Base-by-base conservation (phyloP, 2,113 vertebrate genomes). In the Phaetusa simplex region DNA sequence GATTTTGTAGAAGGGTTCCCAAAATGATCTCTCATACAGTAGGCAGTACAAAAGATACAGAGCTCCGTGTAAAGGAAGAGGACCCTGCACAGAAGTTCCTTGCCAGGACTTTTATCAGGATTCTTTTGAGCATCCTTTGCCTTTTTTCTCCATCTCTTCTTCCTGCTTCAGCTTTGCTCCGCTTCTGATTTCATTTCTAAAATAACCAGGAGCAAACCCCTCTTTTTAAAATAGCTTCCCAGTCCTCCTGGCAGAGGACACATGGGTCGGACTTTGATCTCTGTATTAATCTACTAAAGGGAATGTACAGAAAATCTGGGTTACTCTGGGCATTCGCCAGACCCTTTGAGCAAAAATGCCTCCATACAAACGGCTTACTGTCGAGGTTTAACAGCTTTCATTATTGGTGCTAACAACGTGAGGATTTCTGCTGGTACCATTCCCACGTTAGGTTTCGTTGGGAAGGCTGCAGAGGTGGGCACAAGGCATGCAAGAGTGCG, bases 221-320 rank as follows among this genome's bases (percentile, higher is more conserved):
- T 94, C 64, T 82, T 95, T 96, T 90, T 89, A 88, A 93, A 94
- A 67, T 64, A 83, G 36, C 42, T 96, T 95, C 79, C 29, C 27
- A n/a, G 62, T 93, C 62, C 40, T 90, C n/a, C 64, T 3, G 2
- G 55, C 64, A 90, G 64, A 88, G 88, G 72, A 82, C 85, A 80
- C 71, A 43, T 18, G 50, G 50, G 59, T 92, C 1, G 2, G 79
- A 58, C 93, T 96, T 93, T 94, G 82, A 94, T 94, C 93, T 93
- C 82, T 94, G 82, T 93, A 90, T 95, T 94, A 91, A 92, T 93
- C 87, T 86, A 21, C 74, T 93, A 50, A 90, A 87, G 65, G 89
- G 67, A 16, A 74, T 74, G 71, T 95, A 77, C 45, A 67, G 78
- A 92, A 95, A 90, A 95, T 95, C 93, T 94, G 71, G 67, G 90